Evolutionary conservation across 2,888 invertebrate genomes (phyloP).

Genomic region (Congeria kusceri): DNA sequence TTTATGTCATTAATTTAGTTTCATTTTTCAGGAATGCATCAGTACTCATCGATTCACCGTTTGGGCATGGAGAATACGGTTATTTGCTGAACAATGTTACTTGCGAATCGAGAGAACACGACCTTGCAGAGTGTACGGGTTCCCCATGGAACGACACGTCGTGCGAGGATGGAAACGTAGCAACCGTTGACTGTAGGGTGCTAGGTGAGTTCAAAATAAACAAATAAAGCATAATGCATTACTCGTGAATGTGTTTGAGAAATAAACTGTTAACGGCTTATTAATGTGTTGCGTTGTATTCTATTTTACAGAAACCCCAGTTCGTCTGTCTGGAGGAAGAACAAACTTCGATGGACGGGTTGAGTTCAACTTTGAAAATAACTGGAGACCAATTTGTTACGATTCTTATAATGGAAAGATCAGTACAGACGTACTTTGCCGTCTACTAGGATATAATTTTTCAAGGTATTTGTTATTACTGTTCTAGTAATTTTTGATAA

Average conservation of each 20-base stretch:
- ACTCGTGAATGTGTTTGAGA: background rate
- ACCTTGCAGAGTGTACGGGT: background rate
- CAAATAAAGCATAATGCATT: too few relatives aligned
- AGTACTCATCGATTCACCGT: background rate
- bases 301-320: constrained; percentile 17
- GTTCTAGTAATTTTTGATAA: too few relatives aligned
- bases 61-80: background rate
- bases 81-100: background rate
- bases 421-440: constrained; percentile 17
- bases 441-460: constrained; percentile 21
- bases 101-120: background rate
- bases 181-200: background rate
- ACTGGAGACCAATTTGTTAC: background rate
- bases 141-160: background rate
- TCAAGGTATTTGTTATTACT: constrained; percentile 9
- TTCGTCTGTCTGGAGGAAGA: constrained; percentile 19
- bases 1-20: too few relatives aligned
- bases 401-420: background rate
- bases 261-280: background rate
- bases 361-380: constrained; percentile 4
- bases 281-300: background rate
- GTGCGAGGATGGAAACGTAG: background rate
- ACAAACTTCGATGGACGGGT: constrained; percentile 27
- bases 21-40: background rate
- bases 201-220: too few relatives aligned